A percentile compares a stretch with the other conserved stretches of the same genome.
phyloP scores from a whole-genome alignment of 2,888 invertebrate genomes.

The Drosophila buzzatii region DNA sequence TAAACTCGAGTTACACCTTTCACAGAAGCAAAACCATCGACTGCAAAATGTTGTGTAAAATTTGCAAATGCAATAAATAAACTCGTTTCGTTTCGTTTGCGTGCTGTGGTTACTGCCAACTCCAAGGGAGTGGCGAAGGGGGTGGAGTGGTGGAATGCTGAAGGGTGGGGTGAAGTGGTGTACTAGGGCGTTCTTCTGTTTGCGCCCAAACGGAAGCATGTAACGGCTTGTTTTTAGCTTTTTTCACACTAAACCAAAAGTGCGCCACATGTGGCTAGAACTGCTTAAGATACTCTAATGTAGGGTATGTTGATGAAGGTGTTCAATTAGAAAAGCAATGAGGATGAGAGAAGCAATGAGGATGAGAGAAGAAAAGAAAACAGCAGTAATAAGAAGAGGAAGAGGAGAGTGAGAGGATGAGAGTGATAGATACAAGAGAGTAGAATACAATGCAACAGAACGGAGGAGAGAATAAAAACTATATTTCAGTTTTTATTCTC shows the following conservation, averaged over 20 bases:
- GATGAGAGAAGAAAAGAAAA: neutral
- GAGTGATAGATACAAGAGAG: neutral
- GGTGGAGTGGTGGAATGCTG: neutral
- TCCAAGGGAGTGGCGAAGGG: neutral
- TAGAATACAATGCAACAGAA: too few species aligned
- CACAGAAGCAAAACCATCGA: constrained; percentile 38
- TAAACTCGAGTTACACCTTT: constrained; percentile 76
- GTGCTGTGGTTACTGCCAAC: constrained; percentile 43
- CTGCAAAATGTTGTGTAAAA: constrained; percentile 80
- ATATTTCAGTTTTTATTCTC: too few species aligned
- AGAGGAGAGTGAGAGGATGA: neutral
- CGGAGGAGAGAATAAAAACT: neutral
- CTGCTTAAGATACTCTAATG: constrained; percentile 24
- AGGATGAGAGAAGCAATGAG: rapidly evolving
- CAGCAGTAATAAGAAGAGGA: neutral
- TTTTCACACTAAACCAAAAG: constrained; percentile 56
- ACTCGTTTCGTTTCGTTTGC: constrained; percentile 73
- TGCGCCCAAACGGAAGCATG: constrained; percentile 56
- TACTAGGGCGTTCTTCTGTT: constrained; percentile 21
- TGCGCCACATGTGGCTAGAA: constrained; percentile 58
- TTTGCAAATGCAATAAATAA: constrained; percentile 82
- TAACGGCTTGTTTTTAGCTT: constrained; percentile 66
- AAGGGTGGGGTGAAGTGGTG: neutral
- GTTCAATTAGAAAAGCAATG: too few species aligned
- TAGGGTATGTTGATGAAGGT: neutral